Conservation (phyloP, 2,797 vertebrate species). For the Typhlichthys eigenmanni region DNA sequence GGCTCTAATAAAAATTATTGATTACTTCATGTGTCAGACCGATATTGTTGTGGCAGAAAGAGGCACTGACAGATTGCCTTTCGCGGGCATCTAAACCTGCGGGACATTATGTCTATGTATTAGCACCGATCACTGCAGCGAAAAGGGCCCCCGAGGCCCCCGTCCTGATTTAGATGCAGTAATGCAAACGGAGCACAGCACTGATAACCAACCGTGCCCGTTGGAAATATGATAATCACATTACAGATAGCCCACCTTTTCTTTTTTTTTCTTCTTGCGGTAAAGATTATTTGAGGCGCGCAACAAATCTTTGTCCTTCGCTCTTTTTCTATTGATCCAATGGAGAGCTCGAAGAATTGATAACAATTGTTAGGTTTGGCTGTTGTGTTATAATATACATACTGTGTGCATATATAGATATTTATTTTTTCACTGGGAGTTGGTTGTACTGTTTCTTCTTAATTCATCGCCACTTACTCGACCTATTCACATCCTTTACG, state of each 20-base stretch:
- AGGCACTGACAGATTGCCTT: constrained; percentile 72
- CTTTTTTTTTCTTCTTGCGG: constrained; percentile 18
- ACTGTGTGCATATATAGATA: too few species aligned
- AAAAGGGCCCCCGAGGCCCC: constrained; percentile 41
- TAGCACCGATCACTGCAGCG: constrained; percentile 67
- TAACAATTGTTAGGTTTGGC: constrained; percentile 44
- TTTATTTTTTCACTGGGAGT: constrained; percentile 34
- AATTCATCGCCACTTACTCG: constrained; percentile 68
- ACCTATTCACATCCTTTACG: constrained; percentile 69
- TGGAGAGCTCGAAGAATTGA: constrained; percentile 38
- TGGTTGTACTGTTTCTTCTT: constrained; percentile 44
- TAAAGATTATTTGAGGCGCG: constrained; percentile 57
- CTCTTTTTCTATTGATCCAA: constrained; percentile 24
- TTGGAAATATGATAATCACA: constrained; percentile 71
- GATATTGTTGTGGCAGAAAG: constrained; percentile 63
- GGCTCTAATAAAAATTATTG: constrained; percentile 77
- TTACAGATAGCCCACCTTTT: constrained; percentile 63
- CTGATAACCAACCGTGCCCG: constrained; percentile 68
- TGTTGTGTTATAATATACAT: constrained; percentile 2
- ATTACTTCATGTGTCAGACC: constrained; percentile 71
- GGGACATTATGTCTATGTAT: constrained; percentile 71
- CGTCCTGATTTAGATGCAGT: constrained; percentile 64
- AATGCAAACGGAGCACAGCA: constrained; percentile 63
- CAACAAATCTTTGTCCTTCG: constrained; percentile 11
- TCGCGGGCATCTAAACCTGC: constrained; percentile 70